phyloP scores from a whole-genome alignment of 2,113 vertebrate species.

The Holacanthus passer region DNA sequence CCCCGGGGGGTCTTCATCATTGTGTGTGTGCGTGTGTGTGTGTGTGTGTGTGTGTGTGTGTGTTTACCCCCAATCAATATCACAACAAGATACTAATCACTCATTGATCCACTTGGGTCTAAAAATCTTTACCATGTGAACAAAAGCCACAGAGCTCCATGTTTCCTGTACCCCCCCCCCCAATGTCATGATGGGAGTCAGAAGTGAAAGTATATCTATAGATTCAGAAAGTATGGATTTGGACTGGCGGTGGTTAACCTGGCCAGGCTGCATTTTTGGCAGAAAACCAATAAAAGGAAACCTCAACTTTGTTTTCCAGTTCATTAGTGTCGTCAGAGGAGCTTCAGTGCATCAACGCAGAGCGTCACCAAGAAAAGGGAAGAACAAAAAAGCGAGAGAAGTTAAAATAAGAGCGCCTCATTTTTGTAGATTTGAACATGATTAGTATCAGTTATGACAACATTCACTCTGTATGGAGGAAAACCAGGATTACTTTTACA shows the following conservation, averaged over 20 bases:
- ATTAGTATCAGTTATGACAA: too few species aligned
- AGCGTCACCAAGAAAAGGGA: background rate
- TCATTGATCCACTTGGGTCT: slow-evolving; percentile 34
- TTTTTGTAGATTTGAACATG: too few species aligned
- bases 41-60: slow-evolving; percentile 30
- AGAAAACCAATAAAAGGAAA: slow-evolving; percentile 4
- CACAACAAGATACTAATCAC: slow-evolving; percentile 53
- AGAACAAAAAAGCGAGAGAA: too few species aligned
- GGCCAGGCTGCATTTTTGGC: background rate
- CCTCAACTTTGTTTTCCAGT: slow-evolving; percentile 31
- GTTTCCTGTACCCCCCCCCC: background rate
- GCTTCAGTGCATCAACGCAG: background rate
- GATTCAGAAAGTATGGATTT: slow-evolving; percentile 38
- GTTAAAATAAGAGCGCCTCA: too few species aligned
- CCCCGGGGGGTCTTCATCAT: background rate
- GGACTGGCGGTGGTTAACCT: slow-evolving; percentile 19
- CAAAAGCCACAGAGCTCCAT: background rate
- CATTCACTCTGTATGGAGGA: too few species aligned
- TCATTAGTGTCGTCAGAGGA: slow-evolving; percentile 12
- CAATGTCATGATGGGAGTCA: background rate
- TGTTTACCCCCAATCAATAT: slow-evolving; percentile 51
- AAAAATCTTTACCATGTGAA: slow-evolving; percentile 16
- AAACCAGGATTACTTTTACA: too few species aligned
- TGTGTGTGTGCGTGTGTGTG: slow-evolving; percentile 19
- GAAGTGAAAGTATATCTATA: background rate